Conservation (phyloP, 2,113 vertebrate genomes). For the Festucalex cinctus region DNA sequence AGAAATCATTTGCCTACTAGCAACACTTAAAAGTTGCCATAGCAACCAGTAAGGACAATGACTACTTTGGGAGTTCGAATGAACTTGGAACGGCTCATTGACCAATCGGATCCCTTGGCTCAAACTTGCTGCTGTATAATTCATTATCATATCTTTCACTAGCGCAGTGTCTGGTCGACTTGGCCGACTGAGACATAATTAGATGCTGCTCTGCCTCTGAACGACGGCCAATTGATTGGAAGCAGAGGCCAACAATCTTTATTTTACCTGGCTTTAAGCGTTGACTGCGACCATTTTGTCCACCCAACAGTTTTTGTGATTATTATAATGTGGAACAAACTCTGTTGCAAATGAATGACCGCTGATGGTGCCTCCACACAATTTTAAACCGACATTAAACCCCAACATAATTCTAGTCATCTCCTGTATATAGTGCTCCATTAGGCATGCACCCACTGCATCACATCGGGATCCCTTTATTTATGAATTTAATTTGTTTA, state of each 20-base stretch:
- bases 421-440: slow-evolving; percentile 6
- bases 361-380: background rate
- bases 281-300: slow-evolving; percentile 40
- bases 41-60: slow-evolving; percentile 23
- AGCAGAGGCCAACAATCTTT: slow-evolving; percentile 23
- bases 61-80: slow-evolving; percentile 7
- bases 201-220: slow-evolving; percentile 30
- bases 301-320: too few relatives aligned
- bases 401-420: slow-evolving; percentile 8
- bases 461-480: slow-evolving; percentile 14
- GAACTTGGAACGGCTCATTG: slow-evolving; percentile 10
- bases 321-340: slow-evolving; percentile 5
- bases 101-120: slow-evolving; percentile 24
- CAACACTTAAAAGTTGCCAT: slow-evolving; percentile 24
- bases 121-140: slow-evolving; percentile 37
- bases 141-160: slow-evolving; percentile 29
- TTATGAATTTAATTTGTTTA: too few relatives aligned
- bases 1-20: background rate
- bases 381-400: background rate
- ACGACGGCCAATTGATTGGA: slow-evolving; percentile 31
- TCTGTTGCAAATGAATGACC: slow-evolving; percentile 1
- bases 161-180: slow-evolving; percentile 23
- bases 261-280: slow-evolving; percentile 55
- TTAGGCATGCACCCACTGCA: background rate
- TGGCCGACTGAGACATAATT: slow-evolving; percentile 31